A percentile compares a stretch with the other conserved stretches of the same genome.
phyloP scores from a whole-genome alignment of 1,140 invertebrate genomes.

The Hylaeus volcanicus region DNA sequence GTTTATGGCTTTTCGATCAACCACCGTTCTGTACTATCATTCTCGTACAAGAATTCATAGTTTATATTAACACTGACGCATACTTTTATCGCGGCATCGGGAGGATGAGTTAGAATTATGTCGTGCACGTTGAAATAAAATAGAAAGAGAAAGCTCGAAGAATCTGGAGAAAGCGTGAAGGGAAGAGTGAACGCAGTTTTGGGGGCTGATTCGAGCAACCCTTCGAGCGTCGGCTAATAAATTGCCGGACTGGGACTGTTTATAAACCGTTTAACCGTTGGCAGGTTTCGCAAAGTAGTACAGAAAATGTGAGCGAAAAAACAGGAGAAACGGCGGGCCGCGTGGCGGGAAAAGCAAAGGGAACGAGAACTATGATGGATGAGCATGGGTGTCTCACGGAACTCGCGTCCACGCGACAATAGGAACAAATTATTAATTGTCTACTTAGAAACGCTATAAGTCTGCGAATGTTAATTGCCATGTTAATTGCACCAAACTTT shows the following conservation, averaged over 20 bases:
- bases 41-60: too few relatives aligned
- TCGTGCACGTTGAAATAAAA: neutral
- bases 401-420: conserved; percentile 49
- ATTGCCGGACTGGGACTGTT: conserved; percentile 66
- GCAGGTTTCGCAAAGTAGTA: conserved; percentile 64
- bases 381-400: conserved; percentile 68
- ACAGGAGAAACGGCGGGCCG: conserved; percentile 31
- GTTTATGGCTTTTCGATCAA: too few relatives aligned
- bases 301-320: conserved; percentile 49
- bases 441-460: conserved; percentile 17
- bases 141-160: neutral
- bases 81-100: too few relatives aligned
- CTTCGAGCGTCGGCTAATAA: conserved; percentile 58
- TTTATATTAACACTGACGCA: too few relatives aligned
- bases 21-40: too few relatives aligned
- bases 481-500: neutral
- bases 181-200: neutral
- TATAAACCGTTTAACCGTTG: conserved; percentile 74
- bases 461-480: neutral
- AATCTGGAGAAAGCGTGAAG: neutral
- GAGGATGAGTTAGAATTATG: too few relatives aligned
- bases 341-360: conserved; percentile 64
- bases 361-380: conserved; percentile 74
- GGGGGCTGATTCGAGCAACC: conserved; percentile 22
- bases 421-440: conserved; percentile 52